These are phyloP conservation scores for Synergus umbraculus DNA, from an alignment of 2,888 invertebrate genomes.

Conservation along the genomic window DNA sequence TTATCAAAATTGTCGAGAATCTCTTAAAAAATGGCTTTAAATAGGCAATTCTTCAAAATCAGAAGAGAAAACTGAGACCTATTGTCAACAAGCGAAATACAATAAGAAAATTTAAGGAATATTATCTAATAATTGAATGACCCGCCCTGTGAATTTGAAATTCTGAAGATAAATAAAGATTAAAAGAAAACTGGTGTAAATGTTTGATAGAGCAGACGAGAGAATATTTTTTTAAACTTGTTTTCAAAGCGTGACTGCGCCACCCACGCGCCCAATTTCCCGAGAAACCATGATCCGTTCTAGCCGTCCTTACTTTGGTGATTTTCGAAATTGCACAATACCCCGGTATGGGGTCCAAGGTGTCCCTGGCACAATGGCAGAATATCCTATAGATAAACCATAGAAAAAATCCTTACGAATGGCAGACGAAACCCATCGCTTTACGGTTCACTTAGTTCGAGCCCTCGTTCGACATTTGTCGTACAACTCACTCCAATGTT, in stretches of 20 bases:
- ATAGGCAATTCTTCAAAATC: too few species aligned
- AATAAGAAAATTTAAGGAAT: too few species aligned
- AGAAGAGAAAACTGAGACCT: too few species aligned
- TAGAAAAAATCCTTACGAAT: slow-evolving; percentile 62
- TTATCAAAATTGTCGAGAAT: too few species aligned
- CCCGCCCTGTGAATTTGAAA: not conserved
- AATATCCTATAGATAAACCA: slow-evolving; percentile 61
- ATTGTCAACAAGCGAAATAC: too few species aligned
- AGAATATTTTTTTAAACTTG: slow-evolving; percentile 30
- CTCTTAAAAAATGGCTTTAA: too few species aligned
- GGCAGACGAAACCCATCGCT: slow-evolving; percentile 64
- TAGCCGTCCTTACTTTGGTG: slow-evolving; percentile 50
- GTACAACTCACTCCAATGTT: slow-evolving; percentile 74
- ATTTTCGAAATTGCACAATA: slow-evolving; percentile 71
- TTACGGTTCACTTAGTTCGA: slow-evolving; percentile 77
- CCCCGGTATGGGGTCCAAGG: slow-evolving; percentile 75
- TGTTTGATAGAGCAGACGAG: slow-evolving; percentile 15
- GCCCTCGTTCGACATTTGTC: slow-evolving; percentile 75
- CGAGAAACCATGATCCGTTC: slow-evolving; percentile 62
- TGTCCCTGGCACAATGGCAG: slow-evolving; percentile 66
- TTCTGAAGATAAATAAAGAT: not conserved
- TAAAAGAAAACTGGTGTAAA: not conserved
- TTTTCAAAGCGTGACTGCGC: slow-evolving; percentile 48
- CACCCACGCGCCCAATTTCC: slow-evolving; percentile 70
- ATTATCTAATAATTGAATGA: not conserved